These are phyloP conservation scores for Emmelina monodactyla DNA, from an alignment of 2,888 invertebrate species.

Conservation along the genomic window DNA sequence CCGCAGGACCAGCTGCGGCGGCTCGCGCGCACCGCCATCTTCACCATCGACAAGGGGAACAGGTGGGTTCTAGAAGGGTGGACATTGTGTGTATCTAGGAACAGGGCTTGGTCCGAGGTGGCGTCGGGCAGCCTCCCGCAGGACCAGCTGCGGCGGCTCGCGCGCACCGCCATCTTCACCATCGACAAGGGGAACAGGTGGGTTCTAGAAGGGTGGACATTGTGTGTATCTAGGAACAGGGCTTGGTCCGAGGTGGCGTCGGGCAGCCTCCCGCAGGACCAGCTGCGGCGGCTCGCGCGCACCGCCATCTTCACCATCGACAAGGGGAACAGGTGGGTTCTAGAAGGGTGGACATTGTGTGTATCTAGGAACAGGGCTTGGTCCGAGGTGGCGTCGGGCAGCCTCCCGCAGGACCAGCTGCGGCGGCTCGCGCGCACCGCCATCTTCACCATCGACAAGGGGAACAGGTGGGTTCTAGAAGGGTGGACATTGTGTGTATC, in stretches of 20 bases:
- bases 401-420: slow-evolving; percentile 88
- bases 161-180: slow-evolving; percentile 82
- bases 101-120: no score
- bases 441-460: slow-evolving; percentile 87
- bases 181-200: slow-evolving; percentile 89
- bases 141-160: slow-evolving; percentile 85
- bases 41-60: slow-evolving; percentile 91
- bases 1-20: slow-evolving; percentile 89
- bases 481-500: no score
- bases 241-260: slow-evolving; percentile 88
- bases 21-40: slow-evolving; percentile 82
- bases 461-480: slow-evolving; percentile 68
- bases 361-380: no score
- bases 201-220: neutral
- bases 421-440: slow-evolving; percentile 83
- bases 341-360: no score
- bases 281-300: slow-evolving; percentile 82
- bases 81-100: no score
- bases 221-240: no score
- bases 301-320: slow-evolving; percentile 89
- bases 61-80: slow-evolving; percentile 36
- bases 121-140: slow-evolving; percentile 88
- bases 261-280: slow-evolving; percentile 88
- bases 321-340: slow-evolving; percentile 75
- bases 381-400: slow-evolving; percentile 87